Evolutionary conservation across 2,113 vertebrate genomes (phyloP).

Genomic region (Protomyctophum bolini): DNA sequence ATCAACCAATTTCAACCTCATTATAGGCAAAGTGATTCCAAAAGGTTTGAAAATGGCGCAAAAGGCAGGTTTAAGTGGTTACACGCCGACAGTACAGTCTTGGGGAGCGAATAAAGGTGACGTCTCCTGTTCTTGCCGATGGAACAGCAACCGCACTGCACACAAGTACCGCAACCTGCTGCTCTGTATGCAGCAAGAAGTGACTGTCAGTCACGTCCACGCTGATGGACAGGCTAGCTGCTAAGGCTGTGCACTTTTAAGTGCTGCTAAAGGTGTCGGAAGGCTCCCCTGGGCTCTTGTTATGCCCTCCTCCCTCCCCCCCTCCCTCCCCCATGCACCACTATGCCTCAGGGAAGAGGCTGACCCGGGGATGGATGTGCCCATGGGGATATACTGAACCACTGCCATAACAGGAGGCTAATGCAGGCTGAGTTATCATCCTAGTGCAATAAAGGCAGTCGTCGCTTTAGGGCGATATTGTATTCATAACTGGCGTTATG

Average conservation of each 20-base stretch:
- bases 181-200: constrained; percentile 9
- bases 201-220: background rate
- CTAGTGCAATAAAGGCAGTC: background rate
- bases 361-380: constrained; percentile 5
- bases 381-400: background rate
- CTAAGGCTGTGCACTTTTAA: constrained; percentile 19
- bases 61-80: no score
- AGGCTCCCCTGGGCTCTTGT: constrained; percentile 4
- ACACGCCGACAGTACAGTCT: no score
- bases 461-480: background rate
- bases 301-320: background rate
- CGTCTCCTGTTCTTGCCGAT: no score
- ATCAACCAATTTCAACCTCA: no score
- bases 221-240: background rate
- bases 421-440: background rate
- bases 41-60: no score
- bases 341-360: background rate
- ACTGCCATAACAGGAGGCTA: background rate
- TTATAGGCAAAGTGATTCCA: no score
- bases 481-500: no score
- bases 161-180: background rate
- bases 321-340: background rate
- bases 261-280: constrained; percentile 17
- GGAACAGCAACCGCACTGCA: no score
- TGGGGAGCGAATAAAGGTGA: no score